phyloP scores from a whole-genome alignment of 92 coral and sea anemone species.

The Umimayanthus chanpuru region DNA sequence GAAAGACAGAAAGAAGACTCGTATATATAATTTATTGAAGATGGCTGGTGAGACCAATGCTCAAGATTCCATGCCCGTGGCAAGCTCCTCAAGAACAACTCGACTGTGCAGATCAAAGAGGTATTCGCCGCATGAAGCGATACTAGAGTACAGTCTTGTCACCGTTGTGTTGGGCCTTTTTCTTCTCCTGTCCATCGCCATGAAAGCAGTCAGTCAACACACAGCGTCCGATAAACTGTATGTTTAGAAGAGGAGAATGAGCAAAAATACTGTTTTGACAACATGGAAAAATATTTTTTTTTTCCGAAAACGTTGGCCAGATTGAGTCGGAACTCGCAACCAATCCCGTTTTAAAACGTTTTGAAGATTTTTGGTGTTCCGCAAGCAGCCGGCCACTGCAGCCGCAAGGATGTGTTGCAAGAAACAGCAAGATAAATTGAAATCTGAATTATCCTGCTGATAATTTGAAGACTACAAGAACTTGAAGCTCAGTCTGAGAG shows the following conservation, averaged over 20 bases:
- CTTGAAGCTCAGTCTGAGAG: not conserved
- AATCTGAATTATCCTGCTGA: not conserved
- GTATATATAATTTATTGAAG: not conserved
- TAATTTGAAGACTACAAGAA: too few species aligned
- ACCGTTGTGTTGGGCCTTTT: conserved; percentile 13
- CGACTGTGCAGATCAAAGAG: conserved; percentile 11
- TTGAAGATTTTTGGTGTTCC: not conserved
- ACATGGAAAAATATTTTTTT: not conserved
- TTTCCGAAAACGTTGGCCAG: not conserved
- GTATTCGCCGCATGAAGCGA: conserved; percentile 26
- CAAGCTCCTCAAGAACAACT: conserved; percentile 1
- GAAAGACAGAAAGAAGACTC: not conserved
- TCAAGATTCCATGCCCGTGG: not conserved
- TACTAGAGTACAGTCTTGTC: conserved; percentile 25
- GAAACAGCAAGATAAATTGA: not conserved
- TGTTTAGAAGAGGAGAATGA: not conserved
- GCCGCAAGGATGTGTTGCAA: not conserved
- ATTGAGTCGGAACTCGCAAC: not conserved
- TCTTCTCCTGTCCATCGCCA: conserved; percentile 13
- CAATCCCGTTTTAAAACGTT: not conserved
- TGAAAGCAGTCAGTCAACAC: conserved; percentile 27
- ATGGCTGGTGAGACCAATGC: not conserved
- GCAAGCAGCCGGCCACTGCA: not conserved
- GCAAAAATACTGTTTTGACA: not conserved
- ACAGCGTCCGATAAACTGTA: not conserved